These are phyloP conservation scores for Dinomys branickii DNA, from an alignment of 2,113 vertebrate species.

Conservation along the genomic window DNA sequence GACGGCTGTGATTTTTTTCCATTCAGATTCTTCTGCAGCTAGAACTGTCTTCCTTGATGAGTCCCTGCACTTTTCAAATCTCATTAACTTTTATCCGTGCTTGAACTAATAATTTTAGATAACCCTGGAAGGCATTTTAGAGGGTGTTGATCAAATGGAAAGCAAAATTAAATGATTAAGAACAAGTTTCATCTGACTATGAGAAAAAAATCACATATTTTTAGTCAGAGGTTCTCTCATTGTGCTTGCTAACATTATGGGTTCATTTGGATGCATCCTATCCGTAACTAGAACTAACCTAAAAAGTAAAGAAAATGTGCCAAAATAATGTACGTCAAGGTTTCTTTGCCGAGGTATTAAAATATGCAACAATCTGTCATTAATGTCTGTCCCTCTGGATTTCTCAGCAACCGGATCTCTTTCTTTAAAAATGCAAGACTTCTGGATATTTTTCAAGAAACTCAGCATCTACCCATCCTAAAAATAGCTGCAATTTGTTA, in stretches of 20 bases:
- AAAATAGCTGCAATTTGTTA: constrained; percentile 3
- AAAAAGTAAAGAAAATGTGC: background rate
- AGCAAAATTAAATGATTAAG: background rate
- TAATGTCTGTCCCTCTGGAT: background rate
- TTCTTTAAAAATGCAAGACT: constrained; percentile 28
- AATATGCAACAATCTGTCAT: background rate
- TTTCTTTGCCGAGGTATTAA: background rate
- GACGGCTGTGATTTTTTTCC: background rate
- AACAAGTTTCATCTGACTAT: background rate
- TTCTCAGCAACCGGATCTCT: background rate
- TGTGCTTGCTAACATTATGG: background rate
- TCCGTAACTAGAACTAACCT: background rate
- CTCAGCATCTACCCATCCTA: background rate
- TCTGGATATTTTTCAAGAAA: constrained; percentile 57
- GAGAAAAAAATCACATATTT: background rate
- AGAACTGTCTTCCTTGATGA: background rate
- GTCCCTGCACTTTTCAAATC: background rate
- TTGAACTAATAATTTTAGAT: constrained; percentile 40
- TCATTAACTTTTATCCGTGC: background rate
- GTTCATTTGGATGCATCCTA: background rate
- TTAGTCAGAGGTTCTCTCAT: background rate
- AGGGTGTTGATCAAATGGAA: constrained; percentile 39
- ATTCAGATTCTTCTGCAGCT: background rate
- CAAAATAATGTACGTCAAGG: background rate
- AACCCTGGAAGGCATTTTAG: constrained; percentile 36